phyloP scores from a whole-genome alignment of 2,113 vertebrate species.

The Pungitius pungitius region DNA sequence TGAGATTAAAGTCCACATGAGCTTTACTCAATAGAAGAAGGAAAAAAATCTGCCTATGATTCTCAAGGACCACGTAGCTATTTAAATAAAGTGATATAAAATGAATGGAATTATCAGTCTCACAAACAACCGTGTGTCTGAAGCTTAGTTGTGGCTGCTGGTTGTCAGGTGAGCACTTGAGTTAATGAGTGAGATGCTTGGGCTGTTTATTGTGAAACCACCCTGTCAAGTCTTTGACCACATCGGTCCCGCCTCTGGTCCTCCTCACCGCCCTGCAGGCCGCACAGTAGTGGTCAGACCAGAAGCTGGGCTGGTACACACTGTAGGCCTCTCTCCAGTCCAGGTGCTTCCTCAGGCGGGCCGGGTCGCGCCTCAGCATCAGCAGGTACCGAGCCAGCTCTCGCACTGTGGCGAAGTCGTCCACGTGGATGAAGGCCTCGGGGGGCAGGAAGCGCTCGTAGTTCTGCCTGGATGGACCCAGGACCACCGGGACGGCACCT shows the following conservation, averaged over 20 bases:
- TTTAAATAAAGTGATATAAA: not conserved
- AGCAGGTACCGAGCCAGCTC: slow-evolving; percentile 87
- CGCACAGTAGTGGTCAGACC: slow-evolving; percentile 89
- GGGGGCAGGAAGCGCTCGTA: slow-evolving; percentile 91
- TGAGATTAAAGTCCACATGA: not conserved
- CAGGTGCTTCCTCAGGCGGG: slow-evolving; percentile 83
- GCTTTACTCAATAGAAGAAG: not conserved
- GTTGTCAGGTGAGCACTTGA: not conserved
- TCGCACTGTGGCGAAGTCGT: slow-evolving; percentile 86
- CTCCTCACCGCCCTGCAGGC: slow-evolving; percentile 80
- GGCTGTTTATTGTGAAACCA: slow-evolving; percentile 82
- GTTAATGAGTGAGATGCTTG: not conserved
- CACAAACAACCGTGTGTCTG: not conserved
- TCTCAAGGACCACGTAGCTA: not conserved
- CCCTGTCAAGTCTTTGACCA: slow-evolving; percentile 74
- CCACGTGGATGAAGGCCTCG: slow-evolving; percentile 91
- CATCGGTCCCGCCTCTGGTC: slow-evolving; percentile 70
- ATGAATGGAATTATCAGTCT: not conserved
- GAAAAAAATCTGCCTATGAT: not conserved
- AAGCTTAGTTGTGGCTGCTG: slow-evolving; percentile 5
- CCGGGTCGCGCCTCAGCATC: slow-evolving; percentile 81
- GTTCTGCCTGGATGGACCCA: slow-evolving; percentile 88
- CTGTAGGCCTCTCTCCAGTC: slow-evolving; percentile 85
- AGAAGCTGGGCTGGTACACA: slow-evolving; percentile 82
- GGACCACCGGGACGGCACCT: slow-evolving; percentile 87